Conservation (phyloP, 2,113 vertebrate genomes). For the Lepus timidus region DNA sequence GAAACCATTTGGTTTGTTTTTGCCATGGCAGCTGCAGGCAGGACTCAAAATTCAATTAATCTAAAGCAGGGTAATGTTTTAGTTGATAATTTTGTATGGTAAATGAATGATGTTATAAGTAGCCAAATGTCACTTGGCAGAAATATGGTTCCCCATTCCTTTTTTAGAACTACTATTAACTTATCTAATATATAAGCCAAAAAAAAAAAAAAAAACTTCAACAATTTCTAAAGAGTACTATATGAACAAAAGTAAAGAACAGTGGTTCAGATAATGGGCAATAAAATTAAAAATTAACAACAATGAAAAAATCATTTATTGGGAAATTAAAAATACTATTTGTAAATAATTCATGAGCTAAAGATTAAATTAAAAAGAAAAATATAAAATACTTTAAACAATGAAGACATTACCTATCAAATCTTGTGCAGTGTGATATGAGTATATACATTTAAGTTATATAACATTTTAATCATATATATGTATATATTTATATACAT, state of each 20-base stretch:
- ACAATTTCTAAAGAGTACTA: slow-evolving; percentile 12
- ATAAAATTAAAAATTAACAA: slow-evolving; percentile 23
- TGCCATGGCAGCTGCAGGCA: too few species aligned
- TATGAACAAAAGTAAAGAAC: neutral
- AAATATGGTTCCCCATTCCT: too few species aligned
- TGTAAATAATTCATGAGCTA: slow-evolving; percentile 46
- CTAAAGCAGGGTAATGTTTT: too few species aligned
- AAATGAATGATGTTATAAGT: too few species aligned
- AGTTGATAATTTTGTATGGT: too few species aligned
- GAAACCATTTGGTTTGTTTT: too few species aligned
- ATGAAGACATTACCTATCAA: neutral
- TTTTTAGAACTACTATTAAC: neutral
- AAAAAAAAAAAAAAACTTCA: slow-evolving; percentile 22
- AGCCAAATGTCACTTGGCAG: too few species aligned
- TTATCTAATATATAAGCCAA: neutral
- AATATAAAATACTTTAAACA: neutral
- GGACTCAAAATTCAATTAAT: too few species aligned
- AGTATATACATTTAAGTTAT: neutral
- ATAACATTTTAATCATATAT: neutral
- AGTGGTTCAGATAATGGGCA: neutral
- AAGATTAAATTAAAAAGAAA: slow-evolving; percentile 3
- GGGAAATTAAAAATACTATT: slow-evolving; percentile 1
- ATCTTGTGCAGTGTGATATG: neutral
- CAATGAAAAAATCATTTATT: neutral
- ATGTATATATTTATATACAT: too few species aligned